phyloP scores from a whole-genome alignment of 2,113 vertebrate species.

The Lampris incognitus region DNA sequence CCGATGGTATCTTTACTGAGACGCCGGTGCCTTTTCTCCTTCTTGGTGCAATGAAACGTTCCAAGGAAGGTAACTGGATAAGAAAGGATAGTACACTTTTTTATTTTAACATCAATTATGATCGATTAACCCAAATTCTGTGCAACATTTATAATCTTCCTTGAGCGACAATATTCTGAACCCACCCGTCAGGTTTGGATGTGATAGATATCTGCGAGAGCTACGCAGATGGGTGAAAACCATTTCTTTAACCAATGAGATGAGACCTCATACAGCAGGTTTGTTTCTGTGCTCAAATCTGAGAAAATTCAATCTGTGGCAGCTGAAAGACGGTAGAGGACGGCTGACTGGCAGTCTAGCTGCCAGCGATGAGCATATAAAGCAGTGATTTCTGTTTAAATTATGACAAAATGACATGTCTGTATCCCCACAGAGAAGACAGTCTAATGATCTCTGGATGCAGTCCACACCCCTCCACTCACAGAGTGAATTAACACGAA shows the following conservation, averaged over 20 bases:
- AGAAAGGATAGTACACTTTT: too few relatives aligned
- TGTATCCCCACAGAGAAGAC: not conserved
- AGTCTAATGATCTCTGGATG: not conserved
- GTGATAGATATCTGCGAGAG: not conserved
- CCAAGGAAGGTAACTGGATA: not conserved
- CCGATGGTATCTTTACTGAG: constrained; percentile 12
- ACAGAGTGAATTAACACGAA: constrained; percentile 58
- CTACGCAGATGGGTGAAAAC: not conserved
- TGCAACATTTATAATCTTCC: not conserved
- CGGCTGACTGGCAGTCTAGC: not conserved
- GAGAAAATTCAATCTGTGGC: not conserved
- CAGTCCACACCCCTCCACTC: constrained; percentile 49
- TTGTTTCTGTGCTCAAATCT: not conserved
- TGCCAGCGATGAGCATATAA: not conserved
- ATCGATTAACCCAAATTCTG: not conserved
- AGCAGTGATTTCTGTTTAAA: not conserved
- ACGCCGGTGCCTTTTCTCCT: not conserved
- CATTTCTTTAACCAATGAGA: not conserved
- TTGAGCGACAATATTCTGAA: not conserved
- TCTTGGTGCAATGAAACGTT: not conserved
- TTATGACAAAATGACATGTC: not conserved
- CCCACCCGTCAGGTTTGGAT: not conserved
- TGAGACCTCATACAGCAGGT: not conserved
- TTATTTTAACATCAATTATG: not conserved
- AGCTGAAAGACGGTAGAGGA: constrained; percentile 24